Conservation (phyloP, 2,113 vertebrate species). For the Suncus etruscus region DNA sequence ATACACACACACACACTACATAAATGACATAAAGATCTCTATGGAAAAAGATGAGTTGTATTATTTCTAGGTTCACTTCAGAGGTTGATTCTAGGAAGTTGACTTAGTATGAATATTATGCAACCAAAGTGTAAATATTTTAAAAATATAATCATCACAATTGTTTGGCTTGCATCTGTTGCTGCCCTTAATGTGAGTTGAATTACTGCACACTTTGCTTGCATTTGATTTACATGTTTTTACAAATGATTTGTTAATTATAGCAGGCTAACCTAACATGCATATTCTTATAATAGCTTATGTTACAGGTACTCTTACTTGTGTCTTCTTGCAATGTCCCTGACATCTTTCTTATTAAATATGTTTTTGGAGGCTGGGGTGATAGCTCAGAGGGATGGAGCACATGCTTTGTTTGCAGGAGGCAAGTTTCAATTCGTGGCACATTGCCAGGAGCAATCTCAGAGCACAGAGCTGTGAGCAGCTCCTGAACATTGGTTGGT, state of each 20-base stretch:
- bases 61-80: slow-evolving; percentile 15
- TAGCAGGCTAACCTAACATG: not conserved
- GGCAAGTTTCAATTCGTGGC: no score
- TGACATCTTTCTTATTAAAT: slow-evolving; percentile 34
- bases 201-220: not conserved
- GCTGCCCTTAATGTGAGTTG: not conserved
- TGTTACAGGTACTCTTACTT: not conserved
- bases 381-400: no score
- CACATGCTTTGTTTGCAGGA: no score
- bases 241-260: not conserved
- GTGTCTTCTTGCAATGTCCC: not conserved
- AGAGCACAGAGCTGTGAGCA: no score
- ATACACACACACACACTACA: no score
- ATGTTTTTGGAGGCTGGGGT: not conserved
- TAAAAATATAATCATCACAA: not conserved
- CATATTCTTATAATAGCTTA: not conserved
- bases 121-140: slow-evolving; percentile 26
- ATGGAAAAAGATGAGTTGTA: not conserved
- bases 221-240: no score
- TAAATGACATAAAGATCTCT: not conserved
- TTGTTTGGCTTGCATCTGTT: not conserved
- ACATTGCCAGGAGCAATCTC: no score
- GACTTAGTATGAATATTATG: not conserved
- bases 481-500: no score
- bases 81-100: not conserved